Evolutionary conservation across 2,888 invertebrate species (phyloP).

Genomic region (Dendrolimus pini): DNA sequence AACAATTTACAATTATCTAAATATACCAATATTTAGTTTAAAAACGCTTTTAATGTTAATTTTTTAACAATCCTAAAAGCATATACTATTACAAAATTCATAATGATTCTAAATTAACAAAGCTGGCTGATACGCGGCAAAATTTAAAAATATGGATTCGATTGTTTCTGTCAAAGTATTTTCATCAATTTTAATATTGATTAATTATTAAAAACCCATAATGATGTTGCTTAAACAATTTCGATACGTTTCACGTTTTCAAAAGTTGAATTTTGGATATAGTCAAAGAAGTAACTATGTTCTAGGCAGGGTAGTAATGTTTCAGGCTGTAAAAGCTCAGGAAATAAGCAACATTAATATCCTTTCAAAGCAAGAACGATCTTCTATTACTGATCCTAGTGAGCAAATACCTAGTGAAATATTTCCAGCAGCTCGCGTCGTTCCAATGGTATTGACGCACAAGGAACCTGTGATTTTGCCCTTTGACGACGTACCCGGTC

Average conservation of each 20-base stretch:
- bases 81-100: no score
- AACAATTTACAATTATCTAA: no score
- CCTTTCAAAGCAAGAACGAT: neutral
- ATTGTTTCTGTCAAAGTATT: no score
- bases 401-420: constrained; percentile 24
- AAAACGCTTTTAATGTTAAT: no score
- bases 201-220: neutral
- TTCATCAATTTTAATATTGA: no score
- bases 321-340: neutral
- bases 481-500: constrained; percentile 82
- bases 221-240: constrained; percentile 40
- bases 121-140: no score
- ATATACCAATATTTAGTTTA: no score
- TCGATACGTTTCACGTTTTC: constrained; percentile 19
- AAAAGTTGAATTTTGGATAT: constrained; percentile 9
- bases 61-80: no score
- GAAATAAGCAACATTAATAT: neutral
- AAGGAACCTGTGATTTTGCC: constrained; percentile 54
- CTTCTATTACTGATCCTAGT: neutral
- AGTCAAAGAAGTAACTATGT: neutral
- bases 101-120: no score
- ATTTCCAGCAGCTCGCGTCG: constrained; percentile 35
- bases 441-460: constrained; percentile 45
- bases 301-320: no score
- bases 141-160: no score